Conservation (phyloP, 2,888 invertebrate genomes). For the Oscheius sp. region DNA sequence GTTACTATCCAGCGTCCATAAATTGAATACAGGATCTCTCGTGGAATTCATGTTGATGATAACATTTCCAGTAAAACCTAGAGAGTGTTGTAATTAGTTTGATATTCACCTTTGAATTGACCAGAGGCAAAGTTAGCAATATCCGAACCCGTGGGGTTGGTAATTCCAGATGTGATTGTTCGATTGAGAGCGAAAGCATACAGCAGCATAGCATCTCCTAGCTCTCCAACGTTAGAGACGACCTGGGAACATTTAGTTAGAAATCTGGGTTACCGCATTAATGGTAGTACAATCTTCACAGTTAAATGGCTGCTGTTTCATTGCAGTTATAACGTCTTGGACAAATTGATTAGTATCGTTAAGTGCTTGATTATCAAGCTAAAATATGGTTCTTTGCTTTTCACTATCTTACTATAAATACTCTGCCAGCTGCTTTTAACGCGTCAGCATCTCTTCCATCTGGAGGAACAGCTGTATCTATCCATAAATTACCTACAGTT, state of each 20-base stretch:
- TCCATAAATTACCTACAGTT: too few relatives aligned
- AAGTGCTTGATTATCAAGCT: conserved; percentile 16
- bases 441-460: conserved; percentile 26
- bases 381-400: neutral
- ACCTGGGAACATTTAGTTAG: neutral
- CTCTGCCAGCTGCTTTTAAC: neutral
- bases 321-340: neutral
- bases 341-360: conserved; percentile 13
- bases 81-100: neutral
- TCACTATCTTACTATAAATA: neutral
- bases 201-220: conserved; percentile 30
- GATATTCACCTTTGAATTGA: conserved; percentile 8
- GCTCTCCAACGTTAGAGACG: conserved; percentile 23
- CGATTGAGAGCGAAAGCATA: conserved; percentile 20
- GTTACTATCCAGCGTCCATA: conserved; percentile 11
- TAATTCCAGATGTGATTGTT: conserved; percentile 8
- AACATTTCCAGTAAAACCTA: conserved; percentile 32
- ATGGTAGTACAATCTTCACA: conserved; percentile 20
- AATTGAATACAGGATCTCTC: conserved; percentile 15
- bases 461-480: conserved; percentile 2
- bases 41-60: conserved; percentile 27
- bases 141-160: conserved; percentile 1
- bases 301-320: conserved; percentile 18
- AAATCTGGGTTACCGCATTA: neutral
- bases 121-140: conserved; percentile 18